Base-by-base conservation (phyloP, 2,888 invertebrate genomes). In the Thecophora atra region DNA sequence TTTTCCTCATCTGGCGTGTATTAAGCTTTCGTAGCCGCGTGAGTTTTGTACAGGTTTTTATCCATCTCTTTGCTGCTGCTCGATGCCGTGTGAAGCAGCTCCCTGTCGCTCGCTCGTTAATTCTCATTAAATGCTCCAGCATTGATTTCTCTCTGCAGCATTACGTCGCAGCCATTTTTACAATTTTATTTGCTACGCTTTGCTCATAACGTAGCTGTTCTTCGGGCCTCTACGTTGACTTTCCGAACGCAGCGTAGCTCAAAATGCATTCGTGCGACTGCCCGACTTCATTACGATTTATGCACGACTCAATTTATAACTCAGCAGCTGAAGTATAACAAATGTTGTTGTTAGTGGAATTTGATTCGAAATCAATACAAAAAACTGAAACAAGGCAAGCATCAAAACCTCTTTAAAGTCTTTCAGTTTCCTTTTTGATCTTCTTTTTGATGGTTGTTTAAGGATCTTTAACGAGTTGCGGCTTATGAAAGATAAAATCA, bases 81-180 rank as follows among this genome's bases (percentile, higher is more conserved):
- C 37, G 37, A 37, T 11, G 37, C 37, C 37, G 37, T 37, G 47
- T 17, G 2, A 11, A 5, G 47, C 15, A 5, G 47, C 17, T n/a
- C 47, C 47, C 15, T 1, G 47, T 17, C 47, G 47, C 37, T 13
- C n/a, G n/a, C n/a, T n/a, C 71, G 28, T 51, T 72, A 60, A 60
- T 60, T 70, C 54, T 67, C 68, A 72, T 72, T 30, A 66, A 24
- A 70, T 21, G 26, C 17, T 58, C 28, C 72, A 60, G 64, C 56
- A 56, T 64, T 68, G 63, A 68, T 72, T 64, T 63, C 64, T 52
- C 28, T 44, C 58, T 15, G 28, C 58, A 58, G 15, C 24, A 24
- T 26, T 11, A 28, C 28, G 8, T 58, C 58, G 15, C 28, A 15
- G 26, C 2, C 26, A 24, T 26, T 58, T 58, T 17, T 58, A 58